phyloP scores from a whole-genome alignment of 2,113 vertebrate species.

The Puntigrus tetrazona region DNA sequence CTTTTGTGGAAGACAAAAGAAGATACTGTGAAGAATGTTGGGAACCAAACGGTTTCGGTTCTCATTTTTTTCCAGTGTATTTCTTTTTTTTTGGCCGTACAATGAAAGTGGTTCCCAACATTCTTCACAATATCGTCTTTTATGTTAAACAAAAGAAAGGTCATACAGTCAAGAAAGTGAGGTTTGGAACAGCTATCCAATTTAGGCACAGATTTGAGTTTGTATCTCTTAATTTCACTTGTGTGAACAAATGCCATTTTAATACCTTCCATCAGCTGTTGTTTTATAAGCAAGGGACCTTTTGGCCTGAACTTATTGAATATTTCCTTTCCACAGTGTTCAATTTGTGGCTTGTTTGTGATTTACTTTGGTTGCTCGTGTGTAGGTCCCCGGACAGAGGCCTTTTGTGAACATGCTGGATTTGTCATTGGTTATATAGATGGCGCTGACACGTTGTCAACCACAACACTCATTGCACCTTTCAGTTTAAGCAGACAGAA shows the following conservation, averaged over 20 bases:
- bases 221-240: not conserved
- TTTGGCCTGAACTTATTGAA: not conserved
- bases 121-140: not conserved
- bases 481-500: conserved; percentile 11
- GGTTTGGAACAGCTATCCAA: not conserved
- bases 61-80: not conserved
- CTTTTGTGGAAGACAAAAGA: not conserved
- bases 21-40: not conserved
- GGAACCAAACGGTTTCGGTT: not conserved
- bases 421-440: conserved; percentile 40
- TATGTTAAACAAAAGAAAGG: not conserved
- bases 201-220: not conserved
- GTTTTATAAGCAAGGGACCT: not conserved
- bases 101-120: not conserved
- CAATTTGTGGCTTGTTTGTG: conserved; percentile 11
- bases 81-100: not conserved
- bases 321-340: not conserved
- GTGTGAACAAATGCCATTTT: not conserved
- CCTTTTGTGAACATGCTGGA: conserved; percentile 47
- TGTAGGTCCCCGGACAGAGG: conserved; percentile 38
- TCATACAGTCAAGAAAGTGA: not conserved
- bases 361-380: conserved; percentile 25
- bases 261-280: not conserved
- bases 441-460: conserved; percentile 51
- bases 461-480: conserved; percentile 29